phyloP scores from a whole-genome alignment of 1,140 invertebrate genomes.

The Metaphire vulgaris region DNA sequence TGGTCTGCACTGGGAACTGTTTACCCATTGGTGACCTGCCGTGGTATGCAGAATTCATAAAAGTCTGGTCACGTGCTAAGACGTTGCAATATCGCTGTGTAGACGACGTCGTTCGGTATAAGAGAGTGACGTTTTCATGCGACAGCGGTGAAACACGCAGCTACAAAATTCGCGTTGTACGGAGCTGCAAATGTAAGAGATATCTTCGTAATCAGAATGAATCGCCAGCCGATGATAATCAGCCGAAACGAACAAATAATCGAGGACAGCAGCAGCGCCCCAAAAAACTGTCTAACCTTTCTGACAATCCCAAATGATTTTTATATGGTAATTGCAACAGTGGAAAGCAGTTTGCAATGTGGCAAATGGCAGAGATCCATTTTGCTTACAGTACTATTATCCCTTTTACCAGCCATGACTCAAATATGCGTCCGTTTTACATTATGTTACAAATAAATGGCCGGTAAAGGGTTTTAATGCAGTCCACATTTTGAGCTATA shows the following conservation, averaged over 20 bases:
- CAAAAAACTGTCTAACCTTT: neutral
- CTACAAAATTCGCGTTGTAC: conserved; percentile 44
- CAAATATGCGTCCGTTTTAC: no score
- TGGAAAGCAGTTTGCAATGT: no score
- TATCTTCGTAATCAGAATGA: conserved; percentile 30
- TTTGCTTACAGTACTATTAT: no score
- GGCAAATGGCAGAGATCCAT: no score
- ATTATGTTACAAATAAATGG: no score
- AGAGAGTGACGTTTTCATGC: conserved; percentile 43
- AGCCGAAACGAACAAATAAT: neutral
- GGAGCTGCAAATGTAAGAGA: conserved; percentile 35
- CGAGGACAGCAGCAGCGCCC: no score
- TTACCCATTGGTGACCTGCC: conserved; percentile 43
- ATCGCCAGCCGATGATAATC: conserved; percentile 7
- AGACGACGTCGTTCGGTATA: conserved; percentile 39
- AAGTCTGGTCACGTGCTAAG: conserved; percentile 38
- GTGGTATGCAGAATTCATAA: conserved; percentile 48
- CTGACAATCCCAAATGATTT: neutral
- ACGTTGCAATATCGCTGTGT: conserved; percentile 43
- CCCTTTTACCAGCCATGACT: no score
- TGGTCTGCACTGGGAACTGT: conserved; percentile 47
- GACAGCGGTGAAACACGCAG: conserved; percentile 38
- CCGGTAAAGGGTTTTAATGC: no score
- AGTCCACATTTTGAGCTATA: no score
- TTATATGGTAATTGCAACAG: neutral